Percentiles rank a stretch among this genome's conserved stretches.
Evolutionary conservation across 2,113 vertebrate genomes (phyloP).

Genomic region (Dipodomys ordii): DNA sequence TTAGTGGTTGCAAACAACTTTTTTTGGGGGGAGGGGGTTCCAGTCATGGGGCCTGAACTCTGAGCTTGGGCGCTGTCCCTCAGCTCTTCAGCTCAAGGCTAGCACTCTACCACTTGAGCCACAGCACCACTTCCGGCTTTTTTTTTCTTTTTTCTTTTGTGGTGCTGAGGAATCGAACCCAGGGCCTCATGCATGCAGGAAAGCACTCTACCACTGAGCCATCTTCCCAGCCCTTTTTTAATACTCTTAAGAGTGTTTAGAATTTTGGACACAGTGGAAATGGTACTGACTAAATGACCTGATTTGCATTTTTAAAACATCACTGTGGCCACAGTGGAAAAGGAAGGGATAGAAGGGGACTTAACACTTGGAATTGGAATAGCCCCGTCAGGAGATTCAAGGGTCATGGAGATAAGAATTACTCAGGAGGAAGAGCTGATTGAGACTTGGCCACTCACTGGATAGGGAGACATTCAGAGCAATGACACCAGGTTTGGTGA

Average conservation of each 20-base stretch:
- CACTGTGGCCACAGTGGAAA: neutral
- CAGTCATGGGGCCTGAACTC: no score
- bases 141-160: no score
- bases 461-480: slow-evolving; percentile 23
- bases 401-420: slow-evolving; percentile 50
- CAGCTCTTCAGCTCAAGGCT: no score
- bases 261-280: neutral
- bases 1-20: neutral
- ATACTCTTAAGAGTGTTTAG: neutral
- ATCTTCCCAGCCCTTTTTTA: no score
- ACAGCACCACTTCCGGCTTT: no score
- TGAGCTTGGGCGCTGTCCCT: no score
- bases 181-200: no score
- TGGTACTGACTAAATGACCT: slow-evolving; percentile 28
- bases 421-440: slow-evolving; percentile 40
- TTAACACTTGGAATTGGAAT: slow-evolving; percentile 46
- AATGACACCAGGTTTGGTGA: slow-evolving; percentile 34
- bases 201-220: no score
- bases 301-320: slow-evolving; percentile 62
- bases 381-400: slow-evolving; percentile 13
- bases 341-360: neutral
- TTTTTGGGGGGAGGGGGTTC: neutral
- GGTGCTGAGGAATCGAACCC: no score
- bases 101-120: no score
- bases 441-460: slow-evolving; percentile 36